These are phyloP conservation scores for Nipponia nippon DNA, from an alignment of 2,113 vertebrate genomes.

Conservation along the genomic window DNA sequence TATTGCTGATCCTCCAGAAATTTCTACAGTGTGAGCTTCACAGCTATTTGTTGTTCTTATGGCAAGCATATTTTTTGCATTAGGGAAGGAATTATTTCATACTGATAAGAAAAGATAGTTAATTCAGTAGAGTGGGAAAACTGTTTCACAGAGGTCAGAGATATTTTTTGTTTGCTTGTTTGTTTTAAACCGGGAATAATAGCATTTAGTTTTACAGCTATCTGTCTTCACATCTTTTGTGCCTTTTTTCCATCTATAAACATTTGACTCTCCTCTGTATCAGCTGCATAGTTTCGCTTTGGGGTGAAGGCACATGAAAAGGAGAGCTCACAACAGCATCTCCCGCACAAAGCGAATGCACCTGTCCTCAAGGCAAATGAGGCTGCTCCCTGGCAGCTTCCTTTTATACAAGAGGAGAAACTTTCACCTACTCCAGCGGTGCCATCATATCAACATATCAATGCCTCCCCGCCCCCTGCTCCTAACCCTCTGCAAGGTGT, in stretches of 20 bases:
- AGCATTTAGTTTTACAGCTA: background rate
- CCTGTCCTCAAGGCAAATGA: background rate
- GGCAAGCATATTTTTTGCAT: background rate
- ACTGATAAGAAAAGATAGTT: background rate
- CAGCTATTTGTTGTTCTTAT: background rate
- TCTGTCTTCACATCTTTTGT: background rate
- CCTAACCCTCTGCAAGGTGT: background rate
- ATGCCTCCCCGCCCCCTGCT: background rate
- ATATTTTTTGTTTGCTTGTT: background rate
- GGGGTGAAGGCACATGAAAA: background rate
- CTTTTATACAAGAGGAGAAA: background rate
- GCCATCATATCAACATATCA: background rate
- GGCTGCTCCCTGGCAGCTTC: background rate
- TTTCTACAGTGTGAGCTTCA: background rate
- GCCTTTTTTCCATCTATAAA: background rate
- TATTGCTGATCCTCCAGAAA: background rate
- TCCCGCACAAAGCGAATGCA: background rate
- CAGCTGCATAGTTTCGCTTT: background rate
- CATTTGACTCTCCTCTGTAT: background rate
- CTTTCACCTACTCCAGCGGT: background rate
- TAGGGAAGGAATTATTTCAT: background rate
- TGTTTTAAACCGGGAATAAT: background rate
- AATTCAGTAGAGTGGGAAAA: background rate
- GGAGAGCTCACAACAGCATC: background rate
- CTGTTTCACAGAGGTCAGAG: background rate